Conservation (phyloP, 2,888 invertebrate genomes). For the Machimus atricapillus region DNA sequence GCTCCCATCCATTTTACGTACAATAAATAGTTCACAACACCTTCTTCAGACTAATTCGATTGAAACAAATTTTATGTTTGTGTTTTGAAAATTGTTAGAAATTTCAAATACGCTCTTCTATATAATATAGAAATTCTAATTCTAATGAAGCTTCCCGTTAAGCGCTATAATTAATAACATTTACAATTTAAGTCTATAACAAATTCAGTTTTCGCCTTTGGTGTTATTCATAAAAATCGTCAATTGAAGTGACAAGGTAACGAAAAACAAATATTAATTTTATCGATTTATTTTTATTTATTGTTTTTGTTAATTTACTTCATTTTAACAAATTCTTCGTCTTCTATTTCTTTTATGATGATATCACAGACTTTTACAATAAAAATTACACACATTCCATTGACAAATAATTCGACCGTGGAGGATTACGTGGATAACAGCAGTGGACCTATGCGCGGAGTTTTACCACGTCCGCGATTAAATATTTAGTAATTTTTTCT, state of each 20-base stretch:
- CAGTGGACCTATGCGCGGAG: background rate
- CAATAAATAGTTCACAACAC: background rate
- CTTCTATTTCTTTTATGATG: constrained; percentile 1
- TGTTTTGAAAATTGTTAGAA: background rate
- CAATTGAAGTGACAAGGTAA: constrained; percentile 29
- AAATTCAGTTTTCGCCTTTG: constrained; percentile 20
- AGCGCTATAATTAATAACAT: constrained; percentile 6
- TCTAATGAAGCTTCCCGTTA: background rate
- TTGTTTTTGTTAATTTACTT: constrained; percentile 32
- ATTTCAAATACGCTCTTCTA: background rate
- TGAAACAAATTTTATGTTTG: background rate
- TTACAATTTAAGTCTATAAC: background rate
- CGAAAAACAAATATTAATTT: constrained; percentile 39
- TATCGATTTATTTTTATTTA: background rate
- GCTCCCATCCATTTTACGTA: background rate
- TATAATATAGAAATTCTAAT: background rate
- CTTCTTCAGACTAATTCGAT: background rate
- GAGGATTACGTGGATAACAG: background rate
- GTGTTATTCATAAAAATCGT: constrained; percentile 40
- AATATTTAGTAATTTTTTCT: background rate
- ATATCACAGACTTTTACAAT: constrained; percentile 33
- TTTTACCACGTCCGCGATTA: background rate
- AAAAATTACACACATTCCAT: background rate
- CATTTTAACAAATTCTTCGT: background rate
- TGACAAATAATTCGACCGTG: background rate